phyloP scores from a whole-genome alignment of 2,888 invertebrate species.

The Eurytoma californica region DNA sequence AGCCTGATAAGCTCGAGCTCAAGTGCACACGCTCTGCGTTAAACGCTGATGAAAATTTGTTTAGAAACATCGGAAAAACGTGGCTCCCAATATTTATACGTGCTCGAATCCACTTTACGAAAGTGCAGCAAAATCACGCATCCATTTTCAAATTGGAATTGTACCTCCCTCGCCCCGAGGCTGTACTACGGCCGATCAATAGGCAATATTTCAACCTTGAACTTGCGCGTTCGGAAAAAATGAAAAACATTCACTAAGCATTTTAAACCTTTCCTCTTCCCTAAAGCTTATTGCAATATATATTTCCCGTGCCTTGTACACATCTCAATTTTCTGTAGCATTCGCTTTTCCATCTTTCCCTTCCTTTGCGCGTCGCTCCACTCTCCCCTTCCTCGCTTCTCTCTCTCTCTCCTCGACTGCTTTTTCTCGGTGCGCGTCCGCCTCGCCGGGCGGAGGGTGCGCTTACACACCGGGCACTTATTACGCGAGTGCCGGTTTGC shows the following conservation, averaged over 20 bases:
- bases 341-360: conserved; percentile 4
- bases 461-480: conserved; percentile 55
- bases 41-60: too few relatives aligned
- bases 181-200: too few relatives aligned
- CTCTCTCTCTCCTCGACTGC: background rate
- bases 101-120: too few relatives aligned
- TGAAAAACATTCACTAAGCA: conserved; percentile 11
- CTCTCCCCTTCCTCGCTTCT: background rate
- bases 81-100: too few relatives aligned
- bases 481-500: conserved; percentile 55
- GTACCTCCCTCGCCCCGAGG: too few relatives aligned
- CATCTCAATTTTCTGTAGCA: background rate
- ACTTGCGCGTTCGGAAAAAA: conserved; percentile 9
- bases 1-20: too few relatives aligned
- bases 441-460: conserved; percentile 46
- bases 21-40: too few relatives aligned
- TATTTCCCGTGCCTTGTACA: background rate
- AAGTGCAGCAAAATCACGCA: too few relatives aligned
- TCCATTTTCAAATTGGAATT: too few relatives aligned
- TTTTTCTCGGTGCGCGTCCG: conserved; percentile 7
- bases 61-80: too few relatives aligned
- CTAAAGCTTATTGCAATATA: background rate
- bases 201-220: conserved; percentile 19
- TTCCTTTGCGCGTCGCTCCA: background rate
- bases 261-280: background rate